Evolutionary conservation across 1,140 invertebrate species (phyloP).

Genomic region (Agrypnia vestita): DNA sequence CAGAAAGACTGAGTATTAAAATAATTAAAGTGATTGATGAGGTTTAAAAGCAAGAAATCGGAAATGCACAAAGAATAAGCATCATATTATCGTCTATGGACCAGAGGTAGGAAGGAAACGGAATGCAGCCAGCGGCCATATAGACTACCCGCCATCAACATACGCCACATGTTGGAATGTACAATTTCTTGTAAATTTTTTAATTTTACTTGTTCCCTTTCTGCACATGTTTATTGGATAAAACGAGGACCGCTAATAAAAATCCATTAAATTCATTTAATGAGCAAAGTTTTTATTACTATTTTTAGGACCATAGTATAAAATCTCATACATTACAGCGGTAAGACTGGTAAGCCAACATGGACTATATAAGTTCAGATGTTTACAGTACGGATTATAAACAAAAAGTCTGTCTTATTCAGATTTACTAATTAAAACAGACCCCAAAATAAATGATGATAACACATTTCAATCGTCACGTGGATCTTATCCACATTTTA

Average conservation of each 20-base stretch:
- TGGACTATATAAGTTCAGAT: background rate
- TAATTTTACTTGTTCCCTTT: no score
- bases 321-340: slow-evolving; percentile 42
- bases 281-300: slow-evolving; percentile 47
- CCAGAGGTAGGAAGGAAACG: no score
- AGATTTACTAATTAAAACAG: slow-evolving; percentile 30
- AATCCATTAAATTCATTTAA: slow-evolving; percentile 7
- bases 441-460: slow-evolving; percentile 15
- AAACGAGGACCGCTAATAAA: background rate
- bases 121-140: no score
- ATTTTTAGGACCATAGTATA: slow-evolving; percentile 47
- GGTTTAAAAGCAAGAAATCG: no score
- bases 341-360: slow-evolving; percentile 21
- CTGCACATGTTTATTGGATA: no score
- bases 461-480: slow-evolving; percentile 22
- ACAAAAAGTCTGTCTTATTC: slow-evolving; percentile 5
- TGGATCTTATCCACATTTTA: slow-evolving; percentile 9
- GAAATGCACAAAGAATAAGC: no score
- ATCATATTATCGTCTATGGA: no score
- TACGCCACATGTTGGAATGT: no score
- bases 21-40: no score
- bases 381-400: slow-evolving; percentile 8
- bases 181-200: no score
- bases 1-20: no score
- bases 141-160: no score